phyloP scores from a whole-genome alignment of 2,888 invertebrate species.

The Diarsia rubi region DNA sequence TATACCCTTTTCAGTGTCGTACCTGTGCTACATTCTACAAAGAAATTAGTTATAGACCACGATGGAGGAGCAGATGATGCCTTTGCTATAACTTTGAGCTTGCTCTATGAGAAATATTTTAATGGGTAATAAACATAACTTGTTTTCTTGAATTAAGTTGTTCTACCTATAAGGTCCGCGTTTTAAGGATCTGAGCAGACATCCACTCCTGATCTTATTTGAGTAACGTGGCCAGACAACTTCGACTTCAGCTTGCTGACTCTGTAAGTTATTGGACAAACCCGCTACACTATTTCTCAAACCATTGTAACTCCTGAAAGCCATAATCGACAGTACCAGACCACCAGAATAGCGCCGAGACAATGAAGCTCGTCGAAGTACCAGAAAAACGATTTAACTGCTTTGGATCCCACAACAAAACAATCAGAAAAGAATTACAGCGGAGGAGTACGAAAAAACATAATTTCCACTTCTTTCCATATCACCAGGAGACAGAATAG shows the following conservation, averaged over 20 bases:
- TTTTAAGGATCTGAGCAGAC: neutral
- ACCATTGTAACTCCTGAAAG: too few relatives aligned
- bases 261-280: neutral
- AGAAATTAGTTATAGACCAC: conserved; percentile 79
- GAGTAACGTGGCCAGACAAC: neutral
- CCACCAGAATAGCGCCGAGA: too few relatives aligned
- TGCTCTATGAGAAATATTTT: conserved; percentile 79
- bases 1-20: conserved; percentile 38
- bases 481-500: too few relatives aligned
- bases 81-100: conserved; percentile 79
- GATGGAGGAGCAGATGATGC: conserved; percentile 86
- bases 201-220: neutral
- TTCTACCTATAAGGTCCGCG: neutral
- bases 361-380: too few relatives aligned
- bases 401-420: too few relatives aligned
- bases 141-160: conserved; percentile 43
- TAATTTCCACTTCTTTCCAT: too few relatives aligned
- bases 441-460: too few relatives aligned
- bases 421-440: too few relatives aligned
- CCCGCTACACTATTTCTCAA: too few relatives aligned
- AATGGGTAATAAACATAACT: conserved; percentile 72
- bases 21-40: conserved; percentile 6
- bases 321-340: too few relatives aligned
- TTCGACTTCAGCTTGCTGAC: neutral
- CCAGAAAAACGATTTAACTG: too few relatives aligned